Conservation (phyloP, 2,797 vertebrate species). For the Synaphobranchus kaupii region DNA sequence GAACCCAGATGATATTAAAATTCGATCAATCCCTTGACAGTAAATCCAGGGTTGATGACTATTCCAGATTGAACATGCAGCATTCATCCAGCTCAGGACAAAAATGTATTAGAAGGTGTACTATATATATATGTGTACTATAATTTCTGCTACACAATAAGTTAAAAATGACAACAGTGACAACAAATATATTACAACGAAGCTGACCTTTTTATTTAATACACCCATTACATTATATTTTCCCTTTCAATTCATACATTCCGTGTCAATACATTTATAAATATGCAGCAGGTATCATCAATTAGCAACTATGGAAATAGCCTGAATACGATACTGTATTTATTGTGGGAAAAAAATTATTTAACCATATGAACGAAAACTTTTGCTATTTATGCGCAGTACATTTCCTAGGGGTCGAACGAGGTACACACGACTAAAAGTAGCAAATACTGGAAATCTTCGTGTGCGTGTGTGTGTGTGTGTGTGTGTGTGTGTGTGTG, state of each 20-base stretch:
- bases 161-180: not conserved
- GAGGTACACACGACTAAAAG: not conserved
- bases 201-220: not conserved
- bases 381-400: not conserved
- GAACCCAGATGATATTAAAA: slow-evolving; percentile 39
- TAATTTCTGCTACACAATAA: not conserved
- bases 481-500: too few species aligned
- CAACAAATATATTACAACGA: not conserved
- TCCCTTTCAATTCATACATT: not conserved
- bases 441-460: not conserved
- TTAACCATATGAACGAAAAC: not conserved
- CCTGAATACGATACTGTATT: not conserved
- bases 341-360: not conserved
- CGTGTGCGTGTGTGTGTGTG: not conserved
- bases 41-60: slow-evolving; percentile 35
- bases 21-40: slow-evolving; percentile 35
- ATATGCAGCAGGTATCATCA: not conserved
- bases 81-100: not conserved
- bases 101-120: not conserved
- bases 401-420: not conserved
- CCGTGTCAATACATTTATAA: not conserved
- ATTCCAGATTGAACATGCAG: not conserved
- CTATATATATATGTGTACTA: not conserved
- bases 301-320: not conserved
- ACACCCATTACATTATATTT: not conserved